A percentile compares a stretch with the other conserved stretches of the same genome.
phyloP scores from a whole-genome alignment of 2,113 vertebrate genomes.

The Aepyceros melampus region DNA sequence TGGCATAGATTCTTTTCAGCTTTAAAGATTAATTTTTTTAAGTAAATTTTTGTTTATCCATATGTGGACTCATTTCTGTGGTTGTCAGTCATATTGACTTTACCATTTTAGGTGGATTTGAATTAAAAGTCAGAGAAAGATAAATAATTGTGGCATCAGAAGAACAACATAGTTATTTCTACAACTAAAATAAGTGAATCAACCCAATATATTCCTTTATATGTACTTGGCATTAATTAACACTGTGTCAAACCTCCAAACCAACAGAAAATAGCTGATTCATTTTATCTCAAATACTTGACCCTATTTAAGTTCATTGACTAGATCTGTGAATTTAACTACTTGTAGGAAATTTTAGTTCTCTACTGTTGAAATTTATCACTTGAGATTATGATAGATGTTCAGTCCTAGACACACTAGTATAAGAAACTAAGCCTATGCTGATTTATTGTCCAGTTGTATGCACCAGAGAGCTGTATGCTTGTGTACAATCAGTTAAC shows the following conservation, averaged over 20 bases:
- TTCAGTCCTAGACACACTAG: background rate
- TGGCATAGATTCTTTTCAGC: background rate
- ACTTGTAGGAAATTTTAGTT: background rate
- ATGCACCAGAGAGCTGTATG: background rate
- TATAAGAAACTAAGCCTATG: background rate
- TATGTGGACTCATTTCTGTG: background rate
- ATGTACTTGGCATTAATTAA: background rate
- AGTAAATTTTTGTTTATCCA: background rate
- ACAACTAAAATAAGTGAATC: background rate
- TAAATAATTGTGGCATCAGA: background rate
- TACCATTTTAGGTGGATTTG: background rate
- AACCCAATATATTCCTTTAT: background rate
- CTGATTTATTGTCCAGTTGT: background rate
- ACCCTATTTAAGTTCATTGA: background rate
- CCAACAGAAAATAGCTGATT: background rate
- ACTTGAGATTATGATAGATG: background rate
- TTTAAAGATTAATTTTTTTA: background rate
- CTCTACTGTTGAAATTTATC: background rate
- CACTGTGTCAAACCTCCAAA: background rate
- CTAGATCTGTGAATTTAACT: background rate
- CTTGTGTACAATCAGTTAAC: background rate
- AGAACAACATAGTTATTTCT: slow-evolving; percentile 1
- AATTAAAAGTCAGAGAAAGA: background rate
- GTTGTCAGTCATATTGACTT: background rate
- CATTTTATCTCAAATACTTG: background rate